phyloP scores from a whole-genome alignment of 2,113 vertebrate species.

The Petromus typicus region DNA sequence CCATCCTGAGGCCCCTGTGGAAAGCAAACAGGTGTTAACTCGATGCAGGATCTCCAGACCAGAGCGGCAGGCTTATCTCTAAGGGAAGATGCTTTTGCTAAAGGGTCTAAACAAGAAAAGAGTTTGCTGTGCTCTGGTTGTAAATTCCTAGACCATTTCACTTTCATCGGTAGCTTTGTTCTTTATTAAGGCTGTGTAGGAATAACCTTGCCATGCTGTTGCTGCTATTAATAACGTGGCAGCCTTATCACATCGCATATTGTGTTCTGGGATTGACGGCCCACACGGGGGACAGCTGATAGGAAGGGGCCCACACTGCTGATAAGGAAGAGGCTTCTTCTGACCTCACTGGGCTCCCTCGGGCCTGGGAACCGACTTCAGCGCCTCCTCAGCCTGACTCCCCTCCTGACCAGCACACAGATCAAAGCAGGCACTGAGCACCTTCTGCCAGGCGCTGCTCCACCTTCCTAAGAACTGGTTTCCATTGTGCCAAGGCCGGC shows the following conservation, averaged over 20 bases:
- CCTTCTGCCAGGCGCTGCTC: neutral
- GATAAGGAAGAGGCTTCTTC: slow-evolving; percentile 6
- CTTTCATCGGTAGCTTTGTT: neutral
- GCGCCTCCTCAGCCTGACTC: neutral
- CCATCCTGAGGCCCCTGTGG: neutral
- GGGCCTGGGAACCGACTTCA: neutral
- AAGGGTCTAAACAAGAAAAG: neutral
- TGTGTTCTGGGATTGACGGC: slow-evolving; percentile 23
- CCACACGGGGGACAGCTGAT: neutral
- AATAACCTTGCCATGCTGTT: neutral
- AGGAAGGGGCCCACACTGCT: neutral
- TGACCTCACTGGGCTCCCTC: neutral
- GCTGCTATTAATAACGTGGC: neutral
- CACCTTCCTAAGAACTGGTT: neutral
- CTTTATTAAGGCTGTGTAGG: neutral
- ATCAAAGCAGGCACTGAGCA: neutral
- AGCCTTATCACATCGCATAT: neutral
- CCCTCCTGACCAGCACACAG: too few relatives aligned
- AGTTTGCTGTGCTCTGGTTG: neutral
- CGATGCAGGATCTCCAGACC: neutral
- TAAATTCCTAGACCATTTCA: slow-evolving; percentile 36
- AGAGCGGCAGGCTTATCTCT: neutral
- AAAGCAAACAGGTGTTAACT: neutral
- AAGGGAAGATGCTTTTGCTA: neutral
- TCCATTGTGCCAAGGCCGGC: neutral